A percentile compares a stretch with the other conserved stretches of the same genome.
phyloP scores from a whole-genome alignment of 2,888 invertebrate species.

The Diaperis boleti region DNA sequence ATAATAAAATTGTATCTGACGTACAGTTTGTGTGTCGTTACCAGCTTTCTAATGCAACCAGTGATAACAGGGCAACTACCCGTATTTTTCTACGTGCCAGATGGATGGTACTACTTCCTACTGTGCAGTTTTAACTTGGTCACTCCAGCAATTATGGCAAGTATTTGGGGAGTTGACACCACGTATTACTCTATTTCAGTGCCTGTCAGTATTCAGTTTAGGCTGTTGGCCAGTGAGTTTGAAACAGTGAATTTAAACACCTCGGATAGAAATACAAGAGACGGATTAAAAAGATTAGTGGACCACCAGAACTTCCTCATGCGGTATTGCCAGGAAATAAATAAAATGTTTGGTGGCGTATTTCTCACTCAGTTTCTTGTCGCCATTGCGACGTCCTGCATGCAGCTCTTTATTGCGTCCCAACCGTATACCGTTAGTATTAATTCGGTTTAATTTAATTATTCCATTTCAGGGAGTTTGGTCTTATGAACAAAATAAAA shows the following conservation, averaged over 20 bases:
- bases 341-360: conserved; percentile 12
- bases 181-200: conserved; percentile 7
- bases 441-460: neutral
- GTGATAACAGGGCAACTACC: conserved; percentile 12
- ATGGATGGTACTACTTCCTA: conserved; percentile 16
- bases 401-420: conserved; percentile 27
- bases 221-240: conserved; percentile 9
- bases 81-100: conserved; percentile 15
- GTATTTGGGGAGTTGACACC: conserved; percentile 27
- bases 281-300: neutral
- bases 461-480: conserved; percentile 16
- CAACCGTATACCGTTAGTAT: conserved; percentile 1
- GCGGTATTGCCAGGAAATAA: conserved; percentile 11
- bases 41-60: conserved; percentile 10
- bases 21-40: neutral
- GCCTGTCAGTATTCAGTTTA: conserved; percentile 14
- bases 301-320: conserved; percentile 24
- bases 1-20: neutral
- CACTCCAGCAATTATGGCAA: conserved; percentile 8
- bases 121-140: neutral
- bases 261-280: no score
- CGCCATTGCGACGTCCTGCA: conserved; percentile 19
- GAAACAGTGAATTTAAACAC: neutral
- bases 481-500: conserved; percentile 20
- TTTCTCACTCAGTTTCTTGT: conserved; percentile 22